Base-by-base conservation (phyloP, 1,140 invertebrate genomes). In the Dinoponera quadriceps region DNA sequence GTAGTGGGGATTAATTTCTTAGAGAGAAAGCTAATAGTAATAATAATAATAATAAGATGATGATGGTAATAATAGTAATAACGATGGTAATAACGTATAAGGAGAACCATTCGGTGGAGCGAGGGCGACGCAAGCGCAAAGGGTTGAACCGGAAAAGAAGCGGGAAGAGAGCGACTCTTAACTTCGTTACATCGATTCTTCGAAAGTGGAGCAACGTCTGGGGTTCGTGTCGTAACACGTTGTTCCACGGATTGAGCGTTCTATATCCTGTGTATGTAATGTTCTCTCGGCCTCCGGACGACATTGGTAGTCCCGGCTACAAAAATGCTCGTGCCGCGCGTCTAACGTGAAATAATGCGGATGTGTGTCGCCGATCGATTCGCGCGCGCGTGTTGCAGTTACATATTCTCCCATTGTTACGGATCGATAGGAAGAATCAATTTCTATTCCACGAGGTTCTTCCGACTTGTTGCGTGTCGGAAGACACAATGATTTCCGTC, bases 181-280 rank as follows among this genome's bases (percentile, higher is more conserved):
- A 62, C n/a, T 9, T 22, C 25, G 27, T 11, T 49, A n/a, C 14
- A 16, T 51, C 9, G 44, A 77, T 13, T 54, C 16, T 16, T 51
- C 16, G 44, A 75, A 75, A 75, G 44, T 65, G n/a, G 25, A 65
- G 18, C 20, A 33, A 48, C 16, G 38, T 44, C 38, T 44, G n/a
- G n/a, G n/a, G n/a, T n/a, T n/a, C n/a, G 38, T 44, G 38, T 44
- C 38, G 38, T 44, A 9, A 44, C 3, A 14, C 5, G 18, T 60
- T 20, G 33, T 38, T 59, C 18, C 22, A 9, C 38, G 14, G 27
- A 14, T 62, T 60, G 29, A 49, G 20, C 25, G n/a, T 49, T 9
- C 18, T 20, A 20, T 29, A 33, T 29, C 25, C 0, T 33, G 13
- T 60, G 3, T 0, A 16, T 16, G 27, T 18, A 33, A 55, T 51